Percentiles rank a stretch among this genome's conserved stretches.
Evolutionary conservation across 1,140 invertebrate species (phyloP).

Genomic region (Drosophila tropicalis): DNA sequence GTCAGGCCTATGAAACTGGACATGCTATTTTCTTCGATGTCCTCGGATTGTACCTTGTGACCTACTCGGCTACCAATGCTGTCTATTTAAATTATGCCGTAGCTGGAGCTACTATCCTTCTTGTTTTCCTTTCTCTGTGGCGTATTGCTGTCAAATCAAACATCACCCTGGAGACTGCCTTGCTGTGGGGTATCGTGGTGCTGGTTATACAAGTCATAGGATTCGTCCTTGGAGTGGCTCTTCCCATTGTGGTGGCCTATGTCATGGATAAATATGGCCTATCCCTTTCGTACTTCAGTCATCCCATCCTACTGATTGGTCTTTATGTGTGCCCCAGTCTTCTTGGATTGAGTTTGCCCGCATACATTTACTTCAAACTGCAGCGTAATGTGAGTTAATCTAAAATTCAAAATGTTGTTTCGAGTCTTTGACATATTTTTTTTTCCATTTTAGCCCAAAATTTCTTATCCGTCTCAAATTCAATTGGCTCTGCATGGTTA

Average conservation of each 20-base stretch:
- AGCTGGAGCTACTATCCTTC: slow-evolving; percentile 82
- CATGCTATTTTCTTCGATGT: slow-evolving; percentile 91
- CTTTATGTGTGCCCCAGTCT: slow-evolving; percentile 82
- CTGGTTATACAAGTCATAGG: slow-evolving; percentile 53
- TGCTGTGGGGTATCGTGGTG: slow-evolving; percentile 51
- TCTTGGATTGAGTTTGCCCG: slow-evolving; percentile 50
- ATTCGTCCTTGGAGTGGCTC: slow-evolving; percentile 82
- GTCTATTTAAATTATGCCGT: slow-evolving; percentile 85
- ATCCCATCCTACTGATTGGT: slow-evolving; percentile 85
- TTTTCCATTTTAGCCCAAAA: slow-evolving; percentile 37
- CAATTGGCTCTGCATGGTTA: slow-evolving; percentile 64
- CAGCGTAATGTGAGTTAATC: slow-evolving; percentile 41
- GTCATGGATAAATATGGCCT: slow-evolving; percentile 77
- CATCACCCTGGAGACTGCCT: slow-evolving; percentile 34
- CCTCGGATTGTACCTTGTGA: slow-evolving; percentile 88
- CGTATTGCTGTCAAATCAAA: slow-evolving; percentile 48
- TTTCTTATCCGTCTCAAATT: slow-evolving; percentile 40
- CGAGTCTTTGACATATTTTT: not conserved
- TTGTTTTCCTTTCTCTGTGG: slow-evolving; percentile 81
- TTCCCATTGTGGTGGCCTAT: slow-evolving; percentile 84
- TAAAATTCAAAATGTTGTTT: not conserved
- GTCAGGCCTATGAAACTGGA: slow-evolving; percentile 67
- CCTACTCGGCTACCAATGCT: slow-evolving; percentile 85
- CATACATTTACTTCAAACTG: slow-evolving; percentile 76
- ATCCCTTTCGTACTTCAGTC: slow-evolving; percentile 88